Evolutionary conservation across 1,140 invertebrate genomes (phyloP).

Genomic region (Lycorma delicatula): DNA sequence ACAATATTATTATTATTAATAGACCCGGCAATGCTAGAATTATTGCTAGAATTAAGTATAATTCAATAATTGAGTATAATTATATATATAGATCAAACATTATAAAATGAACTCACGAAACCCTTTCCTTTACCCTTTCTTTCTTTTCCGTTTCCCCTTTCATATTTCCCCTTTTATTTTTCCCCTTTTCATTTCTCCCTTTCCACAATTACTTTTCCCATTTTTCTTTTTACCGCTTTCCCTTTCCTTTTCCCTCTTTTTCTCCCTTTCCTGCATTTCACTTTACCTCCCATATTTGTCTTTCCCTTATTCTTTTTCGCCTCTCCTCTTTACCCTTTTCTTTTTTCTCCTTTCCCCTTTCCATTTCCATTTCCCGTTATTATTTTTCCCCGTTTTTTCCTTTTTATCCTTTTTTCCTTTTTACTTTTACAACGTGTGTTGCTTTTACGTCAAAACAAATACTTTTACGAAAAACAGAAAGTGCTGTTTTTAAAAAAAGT

Average conservation of each 20-base stretch:
- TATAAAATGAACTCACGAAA: no score
- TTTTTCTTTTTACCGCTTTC: neutral
- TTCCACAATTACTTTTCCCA: no score
- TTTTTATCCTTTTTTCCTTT: neutral
- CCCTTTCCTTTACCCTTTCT: neutral
- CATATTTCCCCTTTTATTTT: neutral
- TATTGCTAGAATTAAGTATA: no score
- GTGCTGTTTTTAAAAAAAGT: no score
- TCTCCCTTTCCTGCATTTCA: neutral
- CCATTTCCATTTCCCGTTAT: neutral
- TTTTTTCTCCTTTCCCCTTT: neutral
- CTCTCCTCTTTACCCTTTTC: neutral
- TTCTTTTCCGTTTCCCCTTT: neutral
- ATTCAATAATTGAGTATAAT: no score
- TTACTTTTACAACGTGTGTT: neutral
- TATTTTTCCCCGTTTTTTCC: neutral
- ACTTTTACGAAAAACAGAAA: no score
- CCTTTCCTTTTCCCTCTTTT: neutral
- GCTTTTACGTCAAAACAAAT: no score
- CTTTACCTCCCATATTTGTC: neutral
- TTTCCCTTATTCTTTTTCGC: neutral
- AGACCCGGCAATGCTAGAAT: no score
- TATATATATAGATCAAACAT: no score
- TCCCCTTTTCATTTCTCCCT: neutral
- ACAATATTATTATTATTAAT: no score